phyloP scores from a whole-genome alignment of 2,888 invertebrate species.

The Deroplatys truncata region DNA sequence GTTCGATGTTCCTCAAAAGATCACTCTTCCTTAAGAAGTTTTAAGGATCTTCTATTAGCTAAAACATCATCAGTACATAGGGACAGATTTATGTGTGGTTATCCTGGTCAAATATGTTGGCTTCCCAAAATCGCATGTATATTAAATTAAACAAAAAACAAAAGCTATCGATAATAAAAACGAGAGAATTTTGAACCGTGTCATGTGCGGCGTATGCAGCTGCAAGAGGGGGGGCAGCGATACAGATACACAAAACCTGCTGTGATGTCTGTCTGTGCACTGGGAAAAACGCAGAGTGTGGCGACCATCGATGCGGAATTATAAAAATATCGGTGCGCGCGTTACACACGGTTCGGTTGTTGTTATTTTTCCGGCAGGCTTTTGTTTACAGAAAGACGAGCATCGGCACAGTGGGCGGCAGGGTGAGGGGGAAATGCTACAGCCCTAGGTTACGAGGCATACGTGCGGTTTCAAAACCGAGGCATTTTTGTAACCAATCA shows the following conservation, averaged over 20 bases:
- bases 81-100: background rate
- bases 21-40: no score
- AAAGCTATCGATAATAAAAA: background rate
- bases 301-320: conserved; percentile 13
- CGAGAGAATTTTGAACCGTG: background rate
- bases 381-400: conserved; percentile 18
- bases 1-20: no score
- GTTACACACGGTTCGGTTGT: conserved; percentile 14
- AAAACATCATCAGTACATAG: background rate
- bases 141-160: background rate
- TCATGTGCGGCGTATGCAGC: background rate
- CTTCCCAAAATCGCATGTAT: background rate
- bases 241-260: background rate
- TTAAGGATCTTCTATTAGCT: no score
- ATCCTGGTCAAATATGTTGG: background rate
- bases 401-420: conserved; percentile 4
- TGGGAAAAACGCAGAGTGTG: conserved; percentile 15
- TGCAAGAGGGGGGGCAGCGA: background rate
- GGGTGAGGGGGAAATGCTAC: background rate
- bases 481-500: conserved; percentile 10
- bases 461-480: background rate
- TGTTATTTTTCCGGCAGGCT: conserved; percentile 18
- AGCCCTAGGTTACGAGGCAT: conserved; percentile 1
- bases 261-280: background rate
- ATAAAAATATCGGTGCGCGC: conserved; percentile 14